Base-by-base conservation (phyloP, 35 echinoderm and acorn worm species). In the Stichopus chloronotus region DNA sequence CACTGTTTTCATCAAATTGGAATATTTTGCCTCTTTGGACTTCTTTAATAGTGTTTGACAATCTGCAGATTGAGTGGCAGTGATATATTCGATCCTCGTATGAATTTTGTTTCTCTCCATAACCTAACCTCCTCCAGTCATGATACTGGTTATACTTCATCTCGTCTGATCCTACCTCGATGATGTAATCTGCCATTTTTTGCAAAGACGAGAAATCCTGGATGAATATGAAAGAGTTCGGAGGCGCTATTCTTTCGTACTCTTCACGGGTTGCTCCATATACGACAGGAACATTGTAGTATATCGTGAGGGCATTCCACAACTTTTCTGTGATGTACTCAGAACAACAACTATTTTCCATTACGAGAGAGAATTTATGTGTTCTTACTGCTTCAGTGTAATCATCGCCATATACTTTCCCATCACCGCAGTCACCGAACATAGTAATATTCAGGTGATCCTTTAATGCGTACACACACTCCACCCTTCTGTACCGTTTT, bases 301-400 rank as follows among this genome's bases (percentile, higher is more conserved):
- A 25, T 14, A 57, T 20, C 8, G 72, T 57, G 23, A 61, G 21
- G 9, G 72, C 72, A 13, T 78, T 14, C 90, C 74, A 92, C 14
- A 92, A 92, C 90, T 92, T 83, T 22, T 92, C 76, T 11, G 90
- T 92, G 0, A 92, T 84, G 53, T 92, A 92, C 76, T 92, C 76
- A 20, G 72, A 56, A 76, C 90, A 92, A 11, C 72, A 56, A 19
- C n/a, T 57, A n/a, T 92, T 65, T 82, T 92, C 90, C 14, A 92
- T 17, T 5, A 19, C 90, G 8, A 92, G 55, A 59, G 5, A 4
- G 57, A 92, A 91, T 58, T 91, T 91, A 23, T 91, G 63, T 3
- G 53, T 1, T 12, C 13, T 1, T 25, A 21, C 69, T 80, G 3
- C 10, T 24, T 80, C 12, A 4, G 21, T 4, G 21, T 25, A 80